phyloP scores from a whole-genome alignment of 1,140 invertebrate species.

The Lasioglossum albipes region DNA sequence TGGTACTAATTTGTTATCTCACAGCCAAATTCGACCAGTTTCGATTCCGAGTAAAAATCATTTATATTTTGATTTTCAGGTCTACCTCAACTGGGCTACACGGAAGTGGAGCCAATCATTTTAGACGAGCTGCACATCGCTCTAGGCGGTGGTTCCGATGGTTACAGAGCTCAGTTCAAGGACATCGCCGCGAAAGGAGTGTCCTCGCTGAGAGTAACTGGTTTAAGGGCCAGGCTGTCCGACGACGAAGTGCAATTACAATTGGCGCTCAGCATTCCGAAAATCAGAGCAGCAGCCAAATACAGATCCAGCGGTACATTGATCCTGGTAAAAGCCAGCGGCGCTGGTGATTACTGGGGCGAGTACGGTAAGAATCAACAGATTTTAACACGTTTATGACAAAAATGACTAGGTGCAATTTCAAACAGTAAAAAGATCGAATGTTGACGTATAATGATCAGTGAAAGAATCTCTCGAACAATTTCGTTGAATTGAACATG shows the following conservation, averaged over 20 bases:
- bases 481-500: not conserved
- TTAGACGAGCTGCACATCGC: slow-evolving; percentile 90
- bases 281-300: slow-evolving; percentile 86
- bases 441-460: too few relatives aligned
- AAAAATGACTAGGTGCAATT: too few relatives aligned
- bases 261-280: slow-evolving; percentile 87
- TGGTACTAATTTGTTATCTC: too few relatives aligned
- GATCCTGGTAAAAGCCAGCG: slow-evolving; percentile 88
- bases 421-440: too few relatives aligned
- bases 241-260: slow-evolving; percentile 88
- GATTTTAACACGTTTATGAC: not conserved
- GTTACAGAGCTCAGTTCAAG: slow-evolving; percentile 88
- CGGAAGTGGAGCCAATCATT: slow-evolving; percentile 86
- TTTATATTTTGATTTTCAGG: slow-evolving; percentile 53
- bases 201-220: slow-evolving; percentile 87
- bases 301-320: slow-evolving; percentile 89
- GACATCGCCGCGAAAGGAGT: slow-evolving; percentile 89
- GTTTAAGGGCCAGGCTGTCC: slow-evolving; percentile 81
- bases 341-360: slow-evolving; percentile 92
- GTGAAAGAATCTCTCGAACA: not conserved
- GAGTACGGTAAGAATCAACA: slow-evolving; percentile 85
- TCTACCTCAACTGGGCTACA: slow-evolving; percentile 74
- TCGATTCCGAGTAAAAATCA: too few relatives aligned
- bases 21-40: too few relatives aligned
- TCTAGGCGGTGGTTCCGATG: slow-evolving; percentile 87